These are phyloP conservation scores for Aromia moschata DNA, from an alignment of 2,888 invertebrate genomes.

Conservation along the genomic window DNA sequence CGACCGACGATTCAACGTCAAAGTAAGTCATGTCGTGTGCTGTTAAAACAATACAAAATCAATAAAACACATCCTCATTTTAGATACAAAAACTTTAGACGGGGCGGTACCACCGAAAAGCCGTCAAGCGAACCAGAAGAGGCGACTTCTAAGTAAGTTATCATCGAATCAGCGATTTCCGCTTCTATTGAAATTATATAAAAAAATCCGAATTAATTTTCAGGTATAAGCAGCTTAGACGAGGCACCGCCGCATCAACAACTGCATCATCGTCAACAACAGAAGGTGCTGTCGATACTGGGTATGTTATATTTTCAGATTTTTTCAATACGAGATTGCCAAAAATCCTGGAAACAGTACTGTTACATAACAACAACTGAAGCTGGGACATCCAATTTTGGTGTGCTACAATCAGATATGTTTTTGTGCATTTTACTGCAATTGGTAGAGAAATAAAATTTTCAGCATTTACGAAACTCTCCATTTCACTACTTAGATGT, in stretches of 20 bases:
- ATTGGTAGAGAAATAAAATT: no score
- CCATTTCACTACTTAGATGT: no score
- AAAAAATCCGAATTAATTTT: background rate
- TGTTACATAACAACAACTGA: no score
- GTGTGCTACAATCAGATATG: no score
- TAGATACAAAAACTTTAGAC: slow-evolving; percentile 37
- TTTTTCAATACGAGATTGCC: no score
- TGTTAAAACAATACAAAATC: background rate
- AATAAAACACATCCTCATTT: background rate
- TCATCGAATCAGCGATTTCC: background rate
- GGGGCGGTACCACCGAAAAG: slow-evolving; percentile 34
- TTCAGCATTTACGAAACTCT: no score
- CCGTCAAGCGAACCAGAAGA: background rate
- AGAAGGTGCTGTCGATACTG: background rate
- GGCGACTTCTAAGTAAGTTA: slow-evolving; percentile 12
- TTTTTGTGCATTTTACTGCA: no score
- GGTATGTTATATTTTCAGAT: no score
- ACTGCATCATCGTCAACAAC: background rate
- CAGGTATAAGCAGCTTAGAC: slow-evolving; percentile 18
- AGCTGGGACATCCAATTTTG: no score
- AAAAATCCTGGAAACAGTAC: no score
- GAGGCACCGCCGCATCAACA: slow-evolving; percentile 18
- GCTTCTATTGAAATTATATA: background rate
- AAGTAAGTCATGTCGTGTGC: slow-evolving; percentile 13
- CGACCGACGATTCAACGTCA: slow-evolving; percentile 17